Percentiles rank a stretch among this genome's conserved stretches.
Conservation (phyloP, 1,140 invertebrate genomes). For the Drosophila pectinifera region DNA sequence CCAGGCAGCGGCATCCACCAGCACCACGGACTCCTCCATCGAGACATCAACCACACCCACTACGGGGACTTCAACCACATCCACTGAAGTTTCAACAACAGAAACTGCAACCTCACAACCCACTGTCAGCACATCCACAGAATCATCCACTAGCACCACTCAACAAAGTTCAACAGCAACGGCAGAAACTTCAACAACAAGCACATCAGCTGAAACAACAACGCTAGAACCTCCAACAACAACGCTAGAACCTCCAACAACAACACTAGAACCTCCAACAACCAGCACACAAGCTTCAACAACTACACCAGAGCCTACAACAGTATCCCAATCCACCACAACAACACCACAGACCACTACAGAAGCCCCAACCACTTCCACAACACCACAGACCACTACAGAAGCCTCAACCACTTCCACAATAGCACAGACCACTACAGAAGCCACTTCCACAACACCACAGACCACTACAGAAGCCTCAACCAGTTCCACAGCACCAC, state of each 20-base stretch:
- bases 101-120: slow-evolving; percentile 11
- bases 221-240: too few relatives aligned
- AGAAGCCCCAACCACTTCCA: background rate
- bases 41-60: slow-evolving; percentile 14
- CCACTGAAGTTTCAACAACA: slow-evolving; percentile 4
- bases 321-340: background rate
- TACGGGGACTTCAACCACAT: background rate
- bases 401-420: background rate
- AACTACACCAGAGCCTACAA: background rate
- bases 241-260: too few relatives aligned
- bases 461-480: background rate
- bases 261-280: too few relatives aligned
- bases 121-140: background rate
- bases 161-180: too few relatives aligned
- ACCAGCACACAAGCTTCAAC: too few relatives aligned
- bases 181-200: too few relatives aligned
- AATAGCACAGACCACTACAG: background rate
- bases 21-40: slow-evolving; percentile 3
- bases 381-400: background rate
- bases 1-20: slow-evolving; percentile 6
- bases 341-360: background rate
- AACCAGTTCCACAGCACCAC: background rate
- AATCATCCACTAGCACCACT: background rate
- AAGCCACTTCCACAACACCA: background rate
- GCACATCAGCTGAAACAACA: too few relatives aligned